These are phyloP conservation scores for Drosophila infuscata DNA, from an alignment of 2,888 invertebrate species.

Conservation along the genomic window DNA sequence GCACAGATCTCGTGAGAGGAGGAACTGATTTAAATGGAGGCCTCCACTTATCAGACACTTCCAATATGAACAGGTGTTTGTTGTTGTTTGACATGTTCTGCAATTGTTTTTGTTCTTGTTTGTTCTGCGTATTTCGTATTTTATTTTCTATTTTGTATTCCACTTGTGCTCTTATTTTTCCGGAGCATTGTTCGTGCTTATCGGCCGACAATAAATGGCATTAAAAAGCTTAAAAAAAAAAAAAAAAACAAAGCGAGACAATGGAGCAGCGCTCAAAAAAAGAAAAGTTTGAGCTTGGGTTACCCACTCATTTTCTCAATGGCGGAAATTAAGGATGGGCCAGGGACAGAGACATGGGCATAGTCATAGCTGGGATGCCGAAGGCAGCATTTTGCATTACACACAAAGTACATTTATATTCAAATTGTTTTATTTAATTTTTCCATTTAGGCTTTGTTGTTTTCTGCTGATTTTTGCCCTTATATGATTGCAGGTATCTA, in stretches of 20 bases:
- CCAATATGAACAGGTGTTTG: slow-evolving; percentile 54
- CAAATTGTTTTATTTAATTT: slow-evolving; percentile 52
- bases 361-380: slow-evolving; percentile 37
- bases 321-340: slow-evolving; percentile 70
- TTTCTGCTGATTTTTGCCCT: neutral
- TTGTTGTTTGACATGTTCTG: slow-evolving; percentile 45
- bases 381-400: slow-evolving; percentile 65
- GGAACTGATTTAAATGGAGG: slow-evolving; percentile 5
- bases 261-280: slow-evolving; percentile 26
- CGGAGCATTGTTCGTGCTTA: slow-evolving; percentile 62
- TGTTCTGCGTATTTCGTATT: slow-evolving; percentile 18
- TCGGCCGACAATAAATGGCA: slow-evolving; percentile 71
- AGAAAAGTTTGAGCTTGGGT: neutral
- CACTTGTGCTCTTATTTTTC: slow-evolving; percentile 30
- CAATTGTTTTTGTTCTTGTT: slow-evolving; percentile 20
- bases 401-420: slow-evolving; percentile 62
- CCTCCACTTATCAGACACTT: slow-evolving; percentile 37
- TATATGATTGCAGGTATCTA: slow-evolving; percentile 23
- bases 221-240: slow-evolving; percentile 61
- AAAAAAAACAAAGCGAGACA: slow-evolving; percentile 45
- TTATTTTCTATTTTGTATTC: slow-evolving; percentile 32
- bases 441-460: neutral
- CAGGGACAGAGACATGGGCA: neutral
- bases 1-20: neutral
- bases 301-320: neutral